Evolutionary conservation across 2,113 vertebrate species (phyloP), one percentile per base, ranked within the genome.

Genomic region (Neodon shergylaensis): DNA sequence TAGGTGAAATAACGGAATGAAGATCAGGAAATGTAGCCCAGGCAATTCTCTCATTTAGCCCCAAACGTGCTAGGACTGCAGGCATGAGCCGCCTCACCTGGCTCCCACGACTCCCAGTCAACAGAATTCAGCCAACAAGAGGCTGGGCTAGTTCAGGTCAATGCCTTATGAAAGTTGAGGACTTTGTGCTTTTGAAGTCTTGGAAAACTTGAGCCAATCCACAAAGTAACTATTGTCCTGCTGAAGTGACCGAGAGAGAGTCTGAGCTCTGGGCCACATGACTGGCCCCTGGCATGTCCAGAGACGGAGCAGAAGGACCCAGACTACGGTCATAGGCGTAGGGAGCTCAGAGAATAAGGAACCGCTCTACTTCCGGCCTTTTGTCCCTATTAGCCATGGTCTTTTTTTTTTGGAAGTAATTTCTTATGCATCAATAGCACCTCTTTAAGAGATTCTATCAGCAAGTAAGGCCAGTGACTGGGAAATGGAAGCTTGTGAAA

Each of bases 161-260:
- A 65, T n/a, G 14, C 33, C 33, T 87, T 81, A 21, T 33, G 83
- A 72, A 82, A 83, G 90, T 9, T 16, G 31, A 7, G 24, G 13
- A 42, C 36, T 42, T 92, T 94, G 74, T 47, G 58, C 72, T 91
- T 74, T 42, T 49, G 73, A 73, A 61, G 22, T 83, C 52, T 94
- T 92, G n/a, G 47, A 58, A 78, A 63, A 7, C n/a, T 44, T 61
- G 33, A 84, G 24, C 21, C 65, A 49, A 54, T 10, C 9, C 22
- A n/a, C 47, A 33, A 76, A 73, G 85, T 11, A 49, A 54, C 28
- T 5, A 13, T 65, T 81, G 17, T 44, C 26, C 49, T 47, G 39
- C 39, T 84, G 86, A 42, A 91, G 58, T 66, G 42, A 89, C 0
- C 83, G 39, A 16, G 36, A 33, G 85, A n/a, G 22, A 63, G 12